Base-by-base conservation (phyloP, 2,797 vertebrate genomes). In the Galaxias olidus region DNA sequence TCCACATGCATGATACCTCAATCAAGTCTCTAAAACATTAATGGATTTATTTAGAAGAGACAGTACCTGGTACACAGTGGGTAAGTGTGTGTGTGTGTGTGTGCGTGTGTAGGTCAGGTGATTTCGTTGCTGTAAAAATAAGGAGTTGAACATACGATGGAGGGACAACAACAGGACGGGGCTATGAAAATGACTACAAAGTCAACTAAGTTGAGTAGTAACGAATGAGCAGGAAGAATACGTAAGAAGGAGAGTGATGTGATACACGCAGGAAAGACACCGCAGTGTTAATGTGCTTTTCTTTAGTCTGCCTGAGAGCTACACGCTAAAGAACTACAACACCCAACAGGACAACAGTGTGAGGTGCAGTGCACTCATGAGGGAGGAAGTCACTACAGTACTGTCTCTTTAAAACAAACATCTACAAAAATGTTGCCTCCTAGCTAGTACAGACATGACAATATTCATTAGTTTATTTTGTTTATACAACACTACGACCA, bases 1-100 rank as follows among this genome's bases (percentile, higher is more conserved):
- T 94, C 94, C 95, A 98, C 96, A 98, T 98, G 96, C 96, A 98
- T 93, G 93, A 95, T 90, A 95, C 92, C 94, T 94, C 94, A 93
- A 93, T 94, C 92, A 92, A 89, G 94, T 94, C 90, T 92, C 92
- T 94, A 95, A 93, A 93, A 94, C 91, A 94, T 94, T 91, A 88
- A 95, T 93, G 92, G 76, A 93, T 91, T 93, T 83, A 89, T 96
- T 98, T 94, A 96, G 94, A 83, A 96, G 95, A 96, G 96, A 98
- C 95, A 95, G 95, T 95, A 95, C 94, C 89, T 53, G 66, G 55
- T 50, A 74, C 43, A 17, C 53, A 51, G 59, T 43, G 57, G 1
- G 0, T 50, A 42, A 18, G 12, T 42, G 55, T 52, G 11, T 48
- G 51, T 18, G 42, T 58, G 4, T 43, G 49, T 20, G 41, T 44